Percentiles rank a stretch among this genome's conserved stretches.
Evolutionary conservation across 2,888 invertebrate genomes (phyloP).

Genomic region (Harmothoe impar): DNA sequence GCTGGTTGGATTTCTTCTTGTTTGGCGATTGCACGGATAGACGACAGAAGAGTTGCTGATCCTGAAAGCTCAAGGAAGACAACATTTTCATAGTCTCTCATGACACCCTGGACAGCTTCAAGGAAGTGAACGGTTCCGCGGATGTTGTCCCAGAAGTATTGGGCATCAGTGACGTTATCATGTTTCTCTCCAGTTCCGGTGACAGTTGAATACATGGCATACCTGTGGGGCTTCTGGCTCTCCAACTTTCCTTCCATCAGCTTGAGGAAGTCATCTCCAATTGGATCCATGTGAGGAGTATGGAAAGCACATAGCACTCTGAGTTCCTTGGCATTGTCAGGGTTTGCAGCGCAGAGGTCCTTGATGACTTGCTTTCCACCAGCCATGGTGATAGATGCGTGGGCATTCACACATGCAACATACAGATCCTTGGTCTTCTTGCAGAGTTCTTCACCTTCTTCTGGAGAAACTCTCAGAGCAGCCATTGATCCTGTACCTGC

Average conservation of each 20-base stretch:
- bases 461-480: conserved; percentile 62
- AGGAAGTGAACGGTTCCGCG: conserved; percentile 64
- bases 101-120: conserved; percentile 56
- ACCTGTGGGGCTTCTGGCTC: neutral
- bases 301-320: conserved; percentile 68
- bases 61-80: conserved; percentile 64
- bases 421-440: conserved; percentile 62
- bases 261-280: conserved; percentile 62
- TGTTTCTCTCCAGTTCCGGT: neutral
- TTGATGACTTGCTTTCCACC: conserved; percentile 64
- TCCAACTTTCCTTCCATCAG: conserved; percentile 60
- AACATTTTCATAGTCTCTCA: conserved; percentile 64
- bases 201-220: conserved; percentile 63
- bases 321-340: conserved; percentile 64
- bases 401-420: conserved; percentile 68
- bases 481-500: conserved; percentile 69
- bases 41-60: conserved; percentile 64
- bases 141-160: conserved; percentile 68
- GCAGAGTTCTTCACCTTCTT: conserved; percentile 62
- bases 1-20: conserved; percentile 35
- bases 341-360: conserved; percentile 54
- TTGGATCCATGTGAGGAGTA: conserved; percentile 63
- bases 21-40: conserved; percentile 58
- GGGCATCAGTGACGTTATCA: conserved; percentile 2
- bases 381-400: conserved; percentile 65